These are phyloP conservation scores for Pterocles orientalis DNA, from an alignment of 2,113 vertebrate species.

Conservation along the genomic window DNA sequence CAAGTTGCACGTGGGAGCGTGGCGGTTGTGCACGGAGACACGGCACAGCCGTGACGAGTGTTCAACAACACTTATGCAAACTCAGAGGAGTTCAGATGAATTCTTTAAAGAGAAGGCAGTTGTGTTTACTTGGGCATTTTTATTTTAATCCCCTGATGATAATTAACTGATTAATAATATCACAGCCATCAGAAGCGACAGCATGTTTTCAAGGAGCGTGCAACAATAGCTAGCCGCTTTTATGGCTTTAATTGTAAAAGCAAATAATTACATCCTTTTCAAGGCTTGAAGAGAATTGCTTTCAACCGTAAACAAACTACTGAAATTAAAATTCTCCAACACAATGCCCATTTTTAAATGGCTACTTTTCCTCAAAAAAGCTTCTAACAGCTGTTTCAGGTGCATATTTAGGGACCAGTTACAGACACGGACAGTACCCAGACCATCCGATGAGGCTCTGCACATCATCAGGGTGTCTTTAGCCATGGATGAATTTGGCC, in stretches of 20 bases:
- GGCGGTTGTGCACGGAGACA: neutral
- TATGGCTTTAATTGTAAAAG: constrained; percentile 63
- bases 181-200: constrained; percentile 46
- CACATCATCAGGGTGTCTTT: neutral
- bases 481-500: neutral
- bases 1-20: neutral
- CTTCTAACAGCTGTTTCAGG: neutral
- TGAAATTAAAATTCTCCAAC: constrained; percentile 53
- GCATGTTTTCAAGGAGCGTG: constrained; percentile 51
- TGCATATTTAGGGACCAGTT: neutral
- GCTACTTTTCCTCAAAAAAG: neutral
- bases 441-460: neutral
- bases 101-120: constrained; percentile 37
- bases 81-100: neutral
- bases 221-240: constrained; percentile 47
- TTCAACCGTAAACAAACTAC: constrained; percentile 64
- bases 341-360: neutral
- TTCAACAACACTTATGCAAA: neutral
- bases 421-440: neutral
- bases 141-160: constrained; percentile 41
- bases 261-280: constrained; percentile 71
- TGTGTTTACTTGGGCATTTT: constrained; percentile 49
- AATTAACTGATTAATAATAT: constrained; percentile 71
- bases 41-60: neutral
- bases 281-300: constrained; percentile 54